A percentile compares a stretch with the other conserved stretches of the same genome.
These are phyloP conservation scores for Drosophila asahinai DNA, from an alignment of 1,140 invertebrate species.

Conservation along the genomic window DNA sequence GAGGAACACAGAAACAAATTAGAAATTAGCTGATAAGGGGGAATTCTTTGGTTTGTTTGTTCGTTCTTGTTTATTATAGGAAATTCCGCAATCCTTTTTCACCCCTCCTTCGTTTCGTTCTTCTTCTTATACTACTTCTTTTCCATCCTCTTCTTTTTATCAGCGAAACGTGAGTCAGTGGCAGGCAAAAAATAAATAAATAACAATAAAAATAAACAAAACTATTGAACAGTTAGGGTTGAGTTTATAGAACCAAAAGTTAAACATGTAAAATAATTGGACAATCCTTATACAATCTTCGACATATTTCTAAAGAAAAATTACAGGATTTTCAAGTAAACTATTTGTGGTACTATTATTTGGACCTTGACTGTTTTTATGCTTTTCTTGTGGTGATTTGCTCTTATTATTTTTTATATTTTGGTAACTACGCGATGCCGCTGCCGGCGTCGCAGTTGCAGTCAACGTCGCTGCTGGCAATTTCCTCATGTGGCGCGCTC, in stretches of 20 bases:
- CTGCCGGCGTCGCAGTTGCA: constrained; percentile 16
- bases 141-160: constrained; percentile 25
- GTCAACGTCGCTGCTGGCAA: constrained; percentile 15
- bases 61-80: constrained; percentile 20
- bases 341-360: background rate
- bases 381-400: constrained; percentile 7
- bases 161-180: constrained; percentile 36
- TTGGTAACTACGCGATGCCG: constrained; percentile 44
- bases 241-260: background rate
- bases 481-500: constrained; percentile 63
- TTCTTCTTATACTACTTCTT: background rate
- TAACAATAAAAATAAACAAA: constrained; percentile 14
- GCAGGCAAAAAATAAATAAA: constrained; percentile 9
- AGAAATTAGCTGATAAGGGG: constrained; percentile 7
- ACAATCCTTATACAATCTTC: background rate
- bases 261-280: background rate
- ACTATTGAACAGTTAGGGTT: background rate
- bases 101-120: background rate
- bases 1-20: constrained; percentile 5
- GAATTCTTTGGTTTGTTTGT: constrained; percentile 6
- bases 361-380: constrained; percentile 3
- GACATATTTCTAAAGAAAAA: background rate
- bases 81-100: constrained; percentile 33
- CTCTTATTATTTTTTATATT: constrained; percentile 28
- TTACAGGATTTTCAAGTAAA: background rate